Percentiles rank a stretch among this genome's conserved stretches.
Conservation (phyloP, 2,888 invertebrate species). For the Chaitophorus viminalis region DNA sequence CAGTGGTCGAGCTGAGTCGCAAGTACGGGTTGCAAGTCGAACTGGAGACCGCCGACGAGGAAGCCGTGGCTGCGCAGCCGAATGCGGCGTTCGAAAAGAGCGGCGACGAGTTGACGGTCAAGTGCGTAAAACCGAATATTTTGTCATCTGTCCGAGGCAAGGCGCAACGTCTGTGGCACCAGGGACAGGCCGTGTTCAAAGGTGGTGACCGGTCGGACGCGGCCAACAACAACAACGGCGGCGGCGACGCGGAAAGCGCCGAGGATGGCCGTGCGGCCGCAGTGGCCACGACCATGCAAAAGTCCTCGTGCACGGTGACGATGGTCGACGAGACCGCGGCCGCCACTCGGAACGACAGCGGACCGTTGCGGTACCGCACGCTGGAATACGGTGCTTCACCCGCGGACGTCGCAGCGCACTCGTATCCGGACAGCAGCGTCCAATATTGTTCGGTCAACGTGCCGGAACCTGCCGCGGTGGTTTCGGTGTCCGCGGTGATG, state of each 20-base stretch:
- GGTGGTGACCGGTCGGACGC: neutral
- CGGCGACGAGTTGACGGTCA: too few species aligned
- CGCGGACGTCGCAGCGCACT: neutral
- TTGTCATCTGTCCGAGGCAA: constrained; percentile 4
- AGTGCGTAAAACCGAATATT: neutral
- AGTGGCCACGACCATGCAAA: neutral
- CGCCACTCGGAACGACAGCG: neutral
- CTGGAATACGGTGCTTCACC: constrained; percentile 55
- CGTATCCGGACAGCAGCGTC: neutral
- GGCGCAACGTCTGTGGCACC: constrained; percentile 40
- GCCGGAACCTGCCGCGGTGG: neutral
- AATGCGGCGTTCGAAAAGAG: neutral
- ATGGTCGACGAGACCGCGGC: constrained; percentile 5
- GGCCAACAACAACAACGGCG: neutral
- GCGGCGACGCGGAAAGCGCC: neutral
- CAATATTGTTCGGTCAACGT: constrained; percentile 1
- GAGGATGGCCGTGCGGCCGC: neutral
- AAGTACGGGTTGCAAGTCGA: constrained; percentile 14
- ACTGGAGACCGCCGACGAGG: constrained; percentile 25
- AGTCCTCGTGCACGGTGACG: neutral
- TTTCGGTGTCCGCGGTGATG: neutral
- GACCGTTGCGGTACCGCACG: constrained; percentile 20
- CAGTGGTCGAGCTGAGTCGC: constrained; percentile 18
- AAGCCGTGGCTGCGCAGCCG: neutral
- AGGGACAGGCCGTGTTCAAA: constrained; percentile 18